phyloP scores from a whole-genome alignment of 2,888 invertebrate genomes.

The Steromphala cineraria region DNA sequence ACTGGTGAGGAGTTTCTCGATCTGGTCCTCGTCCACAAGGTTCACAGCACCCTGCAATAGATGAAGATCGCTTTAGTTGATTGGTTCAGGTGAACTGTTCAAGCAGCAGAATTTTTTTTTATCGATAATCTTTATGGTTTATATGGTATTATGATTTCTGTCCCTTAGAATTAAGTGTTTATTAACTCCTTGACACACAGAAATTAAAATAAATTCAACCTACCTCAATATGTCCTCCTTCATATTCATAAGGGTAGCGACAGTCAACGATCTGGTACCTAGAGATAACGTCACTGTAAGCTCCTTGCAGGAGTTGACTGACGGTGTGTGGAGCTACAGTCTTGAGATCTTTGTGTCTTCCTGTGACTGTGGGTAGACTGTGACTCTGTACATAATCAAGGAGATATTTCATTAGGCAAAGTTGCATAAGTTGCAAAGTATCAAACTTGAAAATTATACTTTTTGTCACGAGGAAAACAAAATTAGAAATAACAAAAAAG shows the following conservation, averaged over 20 bases:
- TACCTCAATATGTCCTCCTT: constrained; percentile 89
- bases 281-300: neutral
- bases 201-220: no score
- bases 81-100: no score
- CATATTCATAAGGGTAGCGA: constrained; percentile 95
- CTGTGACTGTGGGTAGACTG: constrained; percentile 3
- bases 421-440: no score
- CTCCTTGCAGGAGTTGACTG: neutral
- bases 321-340: neutral
- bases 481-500: no score
- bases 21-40: neutral
- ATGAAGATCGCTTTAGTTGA: neutral
- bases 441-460: no score
- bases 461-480: no score
- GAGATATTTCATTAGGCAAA: no score
- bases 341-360: constrained; percentile 23
- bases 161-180: no score
- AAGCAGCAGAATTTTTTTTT: no score
- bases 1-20: neutral
- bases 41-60: neutral
- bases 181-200: no score
- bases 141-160: no score
- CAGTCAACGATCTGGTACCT: constrained; percentile 90
- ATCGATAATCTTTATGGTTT: no score
- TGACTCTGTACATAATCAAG: neutral